Base-by-base conservation (phyloP, 2,797 vertebrate genomes). In the Discoglossus pictus region DNA sequence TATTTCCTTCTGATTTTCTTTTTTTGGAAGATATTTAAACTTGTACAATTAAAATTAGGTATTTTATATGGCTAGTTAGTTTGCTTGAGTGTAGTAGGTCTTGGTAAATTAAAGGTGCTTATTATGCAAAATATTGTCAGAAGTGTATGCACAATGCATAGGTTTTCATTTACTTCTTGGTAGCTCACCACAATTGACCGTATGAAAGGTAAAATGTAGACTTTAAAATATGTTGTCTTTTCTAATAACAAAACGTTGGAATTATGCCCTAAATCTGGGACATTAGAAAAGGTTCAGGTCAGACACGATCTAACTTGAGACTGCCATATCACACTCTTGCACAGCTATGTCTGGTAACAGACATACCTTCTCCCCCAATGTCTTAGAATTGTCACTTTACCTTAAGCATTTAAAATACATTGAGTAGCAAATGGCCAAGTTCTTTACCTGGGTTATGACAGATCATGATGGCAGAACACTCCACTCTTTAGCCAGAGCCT, bases 401-500 rank as follows among this genome's bases (percentile, higher is more conserved):
- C 56, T 35, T 8, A 11, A 42, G 65, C 48, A 11, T 18, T 24
- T 11, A n/a, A 52, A 38, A 68, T 50, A 44, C n/a, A 15, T 11
- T 13, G 20, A n/a, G 56, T 16, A 16, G 24, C 38, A 56, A 48
- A 55, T 16, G 31, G 44, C 39, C 23, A 21, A 2, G 23, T 40
- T 39, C 59, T 40, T 34, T 17, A 20, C 7, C 36, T 70, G 36
- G 50, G 46, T 43, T 44, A 18, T 48, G 13, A 16, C 34, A 47
- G 48, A 43, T 40, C 64, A 69, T 63, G 43, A 25, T n/a, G n/a
- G n/a, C n/a, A n/a, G 58, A 58, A 58, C 50, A 75, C 84, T 80
- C 81, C 4, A 69, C 58, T 77, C 65, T 72, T 61, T 72, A 82
- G 71, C 72, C 80, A 78, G 76, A 68, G 56, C 66, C 48, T 23